A percentile compares a stretch with the other conserved stretches of the same genome.
Evolutionary conservation across 2,113 vertebrate species (phyloP).

Genomic region (Eubucco bourcierii): DNA sequence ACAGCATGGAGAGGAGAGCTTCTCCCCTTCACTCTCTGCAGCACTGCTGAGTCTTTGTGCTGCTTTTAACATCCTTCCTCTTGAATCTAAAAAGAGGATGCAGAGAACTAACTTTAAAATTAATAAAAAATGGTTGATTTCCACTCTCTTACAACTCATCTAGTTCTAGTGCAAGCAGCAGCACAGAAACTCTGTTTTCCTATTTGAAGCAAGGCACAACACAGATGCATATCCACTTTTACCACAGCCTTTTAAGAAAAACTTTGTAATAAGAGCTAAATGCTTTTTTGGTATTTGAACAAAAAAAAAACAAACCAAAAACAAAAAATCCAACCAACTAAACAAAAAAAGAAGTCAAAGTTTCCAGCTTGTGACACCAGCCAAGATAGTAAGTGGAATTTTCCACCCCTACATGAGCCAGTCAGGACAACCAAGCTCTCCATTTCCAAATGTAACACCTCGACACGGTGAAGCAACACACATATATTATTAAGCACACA

Average conservation of each 20-base stretch:
- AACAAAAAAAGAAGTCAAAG: not conserved
- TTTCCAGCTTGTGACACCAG: conserved; percentile 39
- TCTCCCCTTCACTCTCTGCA: not conserved
- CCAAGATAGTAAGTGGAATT: conserved; percentile 33
- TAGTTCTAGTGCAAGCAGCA: not conserved
- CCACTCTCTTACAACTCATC: not conserved
- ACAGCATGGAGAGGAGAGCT: not conserved
- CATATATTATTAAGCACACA: not conserved
- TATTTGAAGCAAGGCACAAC: not conserved
- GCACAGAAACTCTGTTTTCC: not conserved
- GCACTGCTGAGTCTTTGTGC: not conserved
- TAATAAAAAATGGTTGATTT: not conserved
- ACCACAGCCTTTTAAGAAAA: not conserved
- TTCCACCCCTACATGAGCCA: not conserved
- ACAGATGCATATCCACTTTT: not conserved
- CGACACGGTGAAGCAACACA: not conserved
- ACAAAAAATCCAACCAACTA: no score
- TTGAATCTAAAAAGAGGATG: not conserved
- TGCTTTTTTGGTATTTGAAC: not conserved
- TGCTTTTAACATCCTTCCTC: not conserved
- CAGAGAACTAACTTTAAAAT: not conserved
- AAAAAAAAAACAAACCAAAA: accelerated
- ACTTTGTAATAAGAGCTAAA: not conserved
- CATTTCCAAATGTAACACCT: not conserved
- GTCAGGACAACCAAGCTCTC: not conserved